Conservation (phyloP, 2,113 vertebrate species). For the Nettapus auritus region DNA sequence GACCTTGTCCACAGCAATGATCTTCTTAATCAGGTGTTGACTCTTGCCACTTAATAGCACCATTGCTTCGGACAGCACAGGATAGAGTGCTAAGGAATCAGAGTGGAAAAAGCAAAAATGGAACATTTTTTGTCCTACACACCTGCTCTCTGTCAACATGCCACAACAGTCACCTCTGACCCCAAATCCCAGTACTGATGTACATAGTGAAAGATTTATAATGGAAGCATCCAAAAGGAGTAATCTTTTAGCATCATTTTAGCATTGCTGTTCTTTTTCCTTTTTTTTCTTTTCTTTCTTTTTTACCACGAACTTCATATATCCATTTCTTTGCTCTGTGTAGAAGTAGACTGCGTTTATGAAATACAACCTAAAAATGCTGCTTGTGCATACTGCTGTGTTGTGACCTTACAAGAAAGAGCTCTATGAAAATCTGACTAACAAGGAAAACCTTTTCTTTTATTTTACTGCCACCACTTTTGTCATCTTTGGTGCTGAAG, state of each 20-base stretch:
- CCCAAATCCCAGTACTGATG: neutral
- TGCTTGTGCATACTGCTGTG: neutral
- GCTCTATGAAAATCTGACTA: neutral
- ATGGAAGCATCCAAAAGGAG: neutral
- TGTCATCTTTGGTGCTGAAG: neutral
- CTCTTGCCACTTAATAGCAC: neutral
- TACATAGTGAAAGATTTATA: neutral
- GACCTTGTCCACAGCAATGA: neutral
- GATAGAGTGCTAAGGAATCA: neutral
- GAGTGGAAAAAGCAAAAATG: neutral
- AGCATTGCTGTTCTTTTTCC: neutral
- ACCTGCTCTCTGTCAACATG: neutral
- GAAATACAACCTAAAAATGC: neutral
- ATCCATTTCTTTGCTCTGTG: neutral
- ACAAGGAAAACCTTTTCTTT: neutral
- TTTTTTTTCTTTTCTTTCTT: neutral
- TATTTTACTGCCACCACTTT: neutral
- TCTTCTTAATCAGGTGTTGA: neutral
- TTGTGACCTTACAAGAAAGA: neutral
- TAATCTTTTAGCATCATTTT: neutral
- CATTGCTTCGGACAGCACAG: neutral
- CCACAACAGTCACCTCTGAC: neutral
- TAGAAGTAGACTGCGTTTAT: neutral
- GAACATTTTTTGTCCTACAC: neutral
- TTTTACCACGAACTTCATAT: neutral